phyloP scores from a whole-genome alignment of 2,797 vertebrate species.

The Pangasius sanitwongsei region DNA sequence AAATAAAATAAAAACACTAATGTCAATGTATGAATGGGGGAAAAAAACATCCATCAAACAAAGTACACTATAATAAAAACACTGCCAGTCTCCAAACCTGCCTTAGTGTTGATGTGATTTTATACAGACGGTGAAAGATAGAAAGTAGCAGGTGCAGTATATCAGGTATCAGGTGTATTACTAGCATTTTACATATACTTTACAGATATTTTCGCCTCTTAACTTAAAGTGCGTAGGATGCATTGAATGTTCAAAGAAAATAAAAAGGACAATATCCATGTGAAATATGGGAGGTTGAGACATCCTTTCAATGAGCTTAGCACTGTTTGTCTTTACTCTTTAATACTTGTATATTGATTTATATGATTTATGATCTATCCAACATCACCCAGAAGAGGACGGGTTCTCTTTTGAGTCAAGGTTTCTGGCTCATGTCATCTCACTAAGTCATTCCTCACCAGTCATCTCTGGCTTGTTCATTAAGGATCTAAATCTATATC shows the following conservation, averaged over 20 bases:
- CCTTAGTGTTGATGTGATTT: not conserved
- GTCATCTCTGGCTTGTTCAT: not conserved
- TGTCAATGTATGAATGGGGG: not conserved
- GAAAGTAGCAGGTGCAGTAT: not conserved
- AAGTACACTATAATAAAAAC: not conserved
- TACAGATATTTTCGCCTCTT: not conserved
- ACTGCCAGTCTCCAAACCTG: not conserved
- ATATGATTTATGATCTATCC: not conserved
- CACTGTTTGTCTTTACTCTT: not conserved
- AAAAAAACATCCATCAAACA: not conserved
- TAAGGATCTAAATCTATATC: not conserved
- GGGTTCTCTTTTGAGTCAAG: not conserved
- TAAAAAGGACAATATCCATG: not conserved
- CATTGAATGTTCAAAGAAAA: not conserved
- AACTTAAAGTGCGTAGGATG: not conserved
- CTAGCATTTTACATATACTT: not conserved
- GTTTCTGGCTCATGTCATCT: not conserved
- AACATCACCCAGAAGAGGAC: not conserved
- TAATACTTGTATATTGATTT: not conserved
- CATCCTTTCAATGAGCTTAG: not conserved
- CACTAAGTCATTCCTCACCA: not conserved
- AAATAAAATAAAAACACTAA: not conserved
- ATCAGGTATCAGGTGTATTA: not conserved
- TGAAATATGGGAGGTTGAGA: not conserved
- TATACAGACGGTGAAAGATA: not conserved